These are phyloP conservation scores for Hetaerina americana DNA, from an alignment of 1,140 invertebrate species.

Conservation along the genomic window DNA sequence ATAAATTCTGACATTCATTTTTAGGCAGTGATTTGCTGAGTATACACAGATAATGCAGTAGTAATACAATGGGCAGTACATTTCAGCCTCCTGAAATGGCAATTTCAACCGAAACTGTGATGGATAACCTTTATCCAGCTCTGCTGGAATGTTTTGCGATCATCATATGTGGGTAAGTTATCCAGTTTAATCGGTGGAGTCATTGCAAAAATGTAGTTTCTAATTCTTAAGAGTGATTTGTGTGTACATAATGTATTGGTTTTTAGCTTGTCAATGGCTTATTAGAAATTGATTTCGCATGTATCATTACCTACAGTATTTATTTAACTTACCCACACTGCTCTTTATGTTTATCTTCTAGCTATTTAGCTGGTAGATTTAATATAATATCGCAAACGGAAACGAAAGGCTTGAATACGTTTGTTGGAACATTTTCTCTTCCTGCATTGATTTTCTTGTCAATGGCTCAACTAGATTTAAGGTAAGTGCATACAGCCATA, in stretches of 20 bases:
- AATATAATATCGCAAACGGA: constrained; percentile 72
- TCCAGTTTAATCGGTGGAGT: constrained; percentile 10
- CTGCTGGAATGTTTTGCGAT: constrained; percentile 83
- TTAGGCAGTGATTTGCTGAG: too few species aligned
- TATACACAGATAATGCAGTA: too few species aligned
- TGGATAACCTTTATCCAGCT: constrained; percentile 78
- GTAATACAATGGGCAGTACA: too few species aligned
- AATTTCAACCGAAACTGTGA: constrained; percentile 22
- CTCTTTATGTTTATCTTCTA: constrained; percentile 35
- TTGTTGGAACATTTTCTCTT: constrained; percentile 85
- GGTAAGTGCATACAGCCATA: too few species aligned
- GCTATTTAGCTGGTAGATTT: constrained; percentile 77
- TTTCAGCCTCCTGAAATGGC: not conserved
- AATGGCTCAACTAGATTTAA: constrained; percentile 72
- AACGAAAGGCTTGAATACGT: constrained; percentile 82
- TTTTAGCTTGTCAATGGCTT: not conserved
- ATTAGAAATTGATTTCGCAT: not conserved
- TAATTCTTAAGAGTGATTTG: constrained; percentile 1
- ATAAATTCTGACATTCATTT: too few species aligned
- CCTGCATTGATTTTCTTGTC: constrained; percentile 87
- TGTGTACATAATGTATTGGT: not conserved
- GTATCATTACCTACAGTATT: not conserved
- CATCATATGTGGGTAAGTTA: constrained; percentile 75
- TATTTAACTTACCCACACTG: not conserved
- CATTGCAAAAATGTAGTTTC: not conserved